Percentiles rank a stretch among this genome's conserved stretches.
Conservation (phyloP, 92 coral and sea anemone species). For the Epizoanthus scotinus region DNA sequence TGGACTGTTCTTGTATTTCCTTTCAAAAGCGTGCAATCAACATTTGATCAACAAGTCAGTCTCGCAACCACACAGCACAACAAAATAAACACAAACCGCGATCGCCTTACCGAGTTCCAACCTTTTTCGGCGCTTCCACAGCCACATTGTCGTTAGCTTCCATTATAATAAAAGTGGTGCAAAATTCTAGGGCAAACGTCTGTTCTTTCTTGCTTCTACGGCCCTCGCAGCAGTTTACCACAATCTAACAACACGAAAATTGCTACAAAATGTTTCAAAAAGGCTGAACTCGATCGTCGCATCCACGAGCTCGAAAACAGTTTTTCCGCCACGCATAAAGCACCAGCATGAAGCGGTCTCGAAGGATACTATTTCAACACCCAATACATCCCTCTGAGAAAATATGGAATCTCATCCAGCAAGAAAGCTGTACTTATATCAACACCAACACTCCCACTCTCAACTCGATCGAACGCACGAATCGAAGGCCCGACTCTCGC, state of each 20-base stretch:
- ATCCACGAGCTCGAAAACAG: background rate
- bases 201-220: background rate
- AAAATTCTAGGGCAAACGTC: background rate
- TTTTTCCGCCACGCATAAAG: background rate
- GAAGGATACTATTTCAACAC: background rate
- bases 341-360: slow-evolving; percentile 8
- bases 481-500: slow-evolving; percentile 10
- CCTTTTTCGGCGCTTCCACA: slow-evolving; percentile 72
- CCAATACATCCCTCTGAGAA: slow-evolving; percentile 18
- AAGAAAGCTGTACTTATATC: slow-evolving; percentile 6
- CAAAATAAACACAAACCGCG: slow-evolving; percentile 7
- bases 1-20: background rate
- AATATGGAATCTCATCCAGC: slow-evolving; percentile 16
- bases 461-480: slow-evolving; percentile 24
- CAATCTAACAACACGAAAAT: slow-evolving; percentile 1
- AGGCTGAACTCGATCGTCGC: slow-evolving; percentile 1
- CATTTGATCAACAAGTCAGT: slow-evolving; percentile 31
- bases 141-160: slow-evolving; percentile 28
- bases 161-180: slow-evolving; percentile 10
- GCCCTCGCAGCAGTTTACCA: background rate
- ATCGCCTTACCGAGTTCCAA: slow-evolving; percentile 80
- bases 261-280: slow-evolving; percentile 19
- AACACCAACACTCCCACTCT: slow-evolving; percentile 15
- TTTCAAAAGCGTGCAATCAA: background rate
- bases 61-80: slow-evolving; percentile 9